phyloP scores from a whole-genome alignment of 2,797 vertebrate species.

The Allobates femoralis region DNA sequence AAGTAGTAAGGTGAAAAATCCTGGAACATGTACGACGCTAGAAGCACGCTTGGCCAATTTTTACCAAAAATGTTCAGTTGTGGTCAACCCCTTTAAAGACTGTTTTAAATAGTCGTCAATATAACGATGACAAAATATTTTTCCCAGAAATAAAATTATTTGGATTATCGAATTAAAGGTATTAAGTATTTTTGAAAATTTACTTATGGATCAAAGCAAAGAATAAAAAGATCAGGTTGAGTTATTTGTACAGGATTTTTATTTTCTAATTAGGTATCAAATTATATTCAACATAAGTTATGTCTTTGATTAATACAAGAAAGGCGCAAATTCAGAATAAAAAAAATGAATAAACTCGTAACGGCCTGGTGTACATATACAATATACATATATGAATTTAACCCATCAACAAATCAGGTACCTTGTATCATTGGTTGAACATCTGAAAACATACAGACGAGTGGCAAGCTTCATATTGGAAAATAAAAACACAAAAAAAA shows the following conservation, averaged over 20 bases:
- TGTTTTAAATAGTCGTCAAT: no score
- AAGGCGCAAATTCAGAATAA: slow-evolving; percentile 67
- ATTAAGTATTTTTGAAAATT: neutral
- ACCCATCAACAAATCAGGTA: slow-evolving; percentile 76
- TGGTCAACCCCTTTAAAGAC: no score
- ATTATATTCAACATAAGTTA: slow-evolving; percentile 82
- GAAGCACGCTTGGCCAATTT: no score
- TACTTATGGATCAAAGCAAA: neutral
- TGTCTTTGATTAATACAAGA: slow-evolving; percentile 73
- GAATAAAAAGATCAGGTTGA: neutral
- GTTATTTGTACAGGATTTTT: slow-evolving; percentile 52
- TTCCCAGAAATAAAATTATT: neutral
- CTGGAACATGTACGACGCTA: no score
- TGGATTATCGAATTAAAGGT: neutral
- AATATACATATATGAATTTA: slow-evolving; percentile 72
- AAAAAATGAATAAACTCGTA: slow-evolving; percentile 65
- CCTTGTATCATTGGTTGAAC: slow-evolving; percentile 72
- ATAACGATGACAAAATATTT: no score
- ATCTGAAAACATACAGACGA: slow-evolving; percentile 52
- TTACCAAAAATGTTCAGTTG: no score
- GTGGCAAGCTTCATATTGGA: slow-evolving; percentile 63
- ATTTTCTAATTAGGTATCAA: slow-evolving; percentile 81
- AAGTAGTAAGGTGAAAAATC: no score
- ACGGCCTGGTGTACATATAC: slow-evolving; percentile 66
- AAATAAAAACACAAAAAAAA: slow-evolving; percentile 71